Conservation (phyloP, 2,888 invertebrate genomes). For the Portevinia maculata region DNA sequence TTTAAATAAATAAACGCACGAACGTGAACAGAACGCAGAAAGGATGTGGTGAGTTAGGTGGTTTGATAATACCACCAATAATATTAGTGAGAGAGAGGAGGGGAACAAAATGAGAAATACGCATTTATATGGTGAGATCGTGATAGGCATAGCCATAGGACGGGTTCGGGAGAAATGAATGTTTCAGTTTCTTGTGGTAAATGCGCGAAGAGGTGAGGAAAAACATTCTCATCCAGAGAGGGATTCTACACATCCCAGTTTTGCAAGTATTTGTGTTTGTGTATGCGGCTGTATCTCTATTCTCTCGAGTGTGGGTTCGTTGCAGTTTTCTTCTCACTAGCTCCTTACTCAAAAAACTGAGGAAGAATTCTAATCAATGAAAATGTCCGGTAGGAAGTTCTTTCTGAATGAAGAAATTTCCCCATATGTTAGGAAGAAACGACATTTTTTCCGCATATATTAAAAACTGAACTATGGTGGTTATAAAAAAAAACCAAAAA, state of each 20-base stretch:
- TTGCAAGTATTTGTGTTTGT: constrained; percentile 8
- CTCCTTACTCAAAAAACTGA: neutral
- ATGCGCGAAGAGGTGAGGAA: constrained; percentile 6
- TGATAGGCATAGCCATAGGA: too few relatives aligned
- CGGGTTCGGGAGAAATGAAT: neutral
- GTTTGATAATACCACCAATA: constrained; percentile 13
- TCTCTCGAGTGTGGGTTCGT: constrained; percentile 11
- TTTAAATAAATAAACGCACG: constrained; percentile 45
- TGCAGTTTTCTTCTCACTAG: constrained; percentile 11
- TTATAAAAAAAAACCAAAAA: neutral
- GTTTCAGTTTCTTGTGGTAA: constrained; percentile 1
- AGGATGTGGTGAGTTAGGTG: constrained; percentile 24
- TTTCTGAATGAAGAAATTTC: constrained; percentile 56
- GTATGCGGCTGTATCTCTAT: neutral
- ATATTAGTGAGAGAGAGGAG: constrained; percentile 7
- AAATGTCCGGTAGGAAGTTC: constrained; percentile 62
- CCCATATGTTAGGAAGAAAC: constrained; percentile 9
- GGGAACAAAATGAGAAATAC: neutral
- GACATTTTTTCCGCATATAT: constrained; percentile 18
- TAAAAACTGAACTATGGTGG: too few relatives aligned
- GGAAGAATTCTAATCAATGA: constrained; percentile 67
- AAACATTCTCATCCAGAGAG: constrained; percentile 35
- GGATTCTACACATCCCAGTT: constrained; percentile 3
- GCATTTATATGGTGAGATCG: neutral
- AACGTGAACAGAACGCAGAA: constrained; percentile 2